phyloP scores from a whole-genome alignment of 1,140 invertebrate species.

The Drosophila ercepeae region DNA sequence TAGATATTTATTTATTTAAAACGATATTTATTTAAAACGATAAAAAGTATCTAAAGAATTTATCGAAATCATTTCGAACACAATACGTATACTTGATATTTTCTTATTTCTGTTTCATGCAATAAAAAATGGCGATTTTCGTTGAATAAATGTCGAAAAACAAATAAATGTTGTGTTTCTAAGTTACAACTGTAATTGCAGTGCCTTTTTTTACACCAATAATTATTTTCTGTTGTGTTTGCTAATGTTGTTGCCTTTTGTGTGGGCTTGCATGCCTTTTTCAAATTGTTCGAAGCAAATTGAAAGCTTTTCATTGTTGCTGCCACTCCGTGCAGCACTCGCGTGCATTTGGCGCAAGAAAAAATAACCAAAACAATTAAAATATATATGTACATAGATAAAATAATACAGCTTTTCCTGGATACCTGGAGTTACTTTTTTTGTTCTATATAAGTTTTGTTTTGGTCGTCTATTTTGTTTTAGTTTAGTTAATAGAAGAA shows the following conservation, averaged over 20 bases:
- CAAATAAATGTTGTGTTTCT: background rate
- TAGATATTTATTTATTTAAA: no score
- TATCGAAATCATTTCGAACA: no score
- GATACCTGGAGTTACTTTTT: no score
- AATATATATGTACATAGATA: background rate
- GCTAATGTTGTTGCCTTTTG: constrained; percentile 24
- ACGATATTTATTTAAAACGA: no score
- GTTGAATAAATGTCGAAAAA: background rate
- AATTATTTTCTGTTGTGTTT: background rate
- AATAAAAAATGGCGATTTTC: background rate
- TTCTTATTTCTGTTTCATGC: background rate
- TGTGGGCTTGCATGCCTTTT: constrained; percentile 46
- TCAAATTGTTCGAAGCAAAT: constrained; percentile 53
- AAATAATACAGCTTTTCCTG: background rate
- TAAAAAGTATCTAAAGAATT: no score
- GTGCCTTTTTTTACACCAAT: background rate
- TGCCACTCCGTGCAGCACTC: constrained; percentile 19
- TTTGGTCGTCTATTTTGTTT: constrained; percentile 30
- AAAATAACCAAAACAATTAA: background rate
- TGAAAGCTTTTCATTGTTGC: constrained; percentile 50
- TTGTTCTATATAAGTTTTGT: constrained; percentile 15
- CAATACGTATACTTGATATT: background rate
- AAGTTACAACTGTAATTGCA: background rate
- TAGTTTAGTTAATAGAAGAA: background rate
- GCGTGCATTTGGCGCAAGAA: constrained; percentile 29